phyloP scores from a whole-genome alignment of 2,113 vertebrate genomes.

The Polypterus senegalus region DNA sequence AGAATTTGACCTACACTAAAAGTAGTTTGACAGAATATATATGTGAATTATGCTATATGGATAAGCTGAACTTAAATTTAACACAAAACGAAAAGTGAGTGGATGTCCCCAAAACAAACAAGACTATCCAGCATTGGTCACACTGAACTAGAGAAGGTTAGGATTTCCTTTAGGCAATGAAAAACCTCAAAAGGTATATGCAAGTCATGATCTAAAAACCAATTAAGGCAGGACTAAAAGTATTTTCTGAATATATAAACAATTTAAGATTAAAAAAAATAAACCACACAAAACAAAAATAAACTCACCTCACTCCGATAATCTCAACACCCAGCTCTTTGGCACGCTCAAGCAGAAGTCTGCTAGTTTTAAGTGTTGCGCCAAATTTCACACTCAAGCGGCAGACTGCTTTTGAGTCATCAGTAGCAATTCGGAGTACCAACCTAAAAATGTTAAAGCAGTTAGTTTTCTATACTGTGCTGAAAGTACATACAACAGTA shows the following conservation, averaged over 20 bases:
- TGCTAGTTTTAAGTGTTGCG: conserved; percentile 76
- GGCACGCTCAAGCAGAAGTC: conserved; percentile 76
- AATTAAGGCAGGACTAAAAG: too few species aligned
- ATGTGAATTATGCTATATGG: neutral
- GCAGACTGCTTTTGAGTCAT: conserved; percentile 88
- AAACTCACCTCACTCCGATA: conserved; percentile 69
- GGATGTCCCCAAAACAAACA: too few species aligned
- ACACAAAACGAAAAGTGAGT: too few species aligned
- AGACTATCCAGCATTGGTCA: too few species aligned
- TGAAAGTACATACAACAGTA: neutral
- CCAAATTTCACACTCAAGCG: conserved; percentile 93
- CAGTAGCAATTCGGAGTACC: conserved; percentile 88
- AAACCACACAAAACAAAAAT: neutral
- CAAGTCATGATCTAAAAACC: too few species aligned
- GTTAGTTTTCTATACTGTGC: neutral
- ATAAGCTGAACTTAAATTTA: too few species aligned
- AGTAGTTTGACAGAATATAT: neutral
- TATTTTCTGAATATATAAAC: too few species aligned
- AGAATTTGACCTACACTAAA: neutral
- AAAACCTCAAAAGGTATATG: too few species aligned
- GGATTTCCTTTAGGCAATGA: too few species aligned
- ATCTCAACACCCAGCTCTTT: conserved; percentile 76
- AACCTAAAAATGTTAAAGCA: conserved; percentile 44
- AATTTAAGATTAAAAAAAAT: too few species aligned
- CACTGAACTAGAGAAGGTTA: too few species aligned